Conservation (phyloP, 1,140 invertebrate genomes). For the Drosophila equinoxialis region DNA sequence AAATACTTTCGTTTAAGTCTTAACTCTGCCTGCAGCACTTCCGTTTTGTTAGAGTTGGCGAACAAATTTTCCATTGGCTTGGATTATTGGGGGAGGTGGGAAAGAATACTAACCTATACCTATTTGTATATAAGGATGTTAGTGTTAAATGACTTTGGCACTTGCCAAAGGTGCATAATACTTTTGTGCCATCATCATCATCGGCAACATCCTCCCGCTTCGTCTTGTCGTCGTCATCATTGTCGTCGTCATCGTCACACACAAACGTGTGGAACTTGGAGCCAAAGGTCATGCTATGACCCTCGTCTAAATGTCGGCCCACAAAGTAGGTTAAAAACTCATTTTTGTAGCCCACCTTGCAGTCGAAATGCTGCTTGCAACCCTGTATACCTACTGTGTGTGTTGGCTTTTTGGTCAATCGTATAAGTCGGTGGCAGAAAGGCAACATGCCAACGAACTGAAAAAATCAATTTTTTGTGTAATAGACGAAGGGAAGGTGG, state of each 20-base stretch:
- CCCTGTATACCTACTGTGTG: constrained; percentile 29
- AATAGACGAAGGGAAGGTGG: constrained; percentile 11
- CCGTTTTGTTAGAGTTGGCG: constrained; percentile 36
- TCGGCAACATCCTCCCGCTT: neutral
- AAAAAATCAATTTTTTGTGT: constrained; percentile 71
- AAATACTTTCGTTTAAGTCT: constrained; percentile 29
- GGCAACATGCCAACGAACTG: constrained; percentile 79
- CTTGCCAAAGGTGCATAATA: constrained; percentile 30
- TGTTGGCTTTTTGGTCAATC: constrained; percentile 8
- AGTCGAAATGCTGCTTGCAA: constrained; percentile 38
- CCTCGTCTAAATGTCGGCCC: constrained; percentile 73
- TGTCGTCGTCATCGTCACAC: constrained; percentile 3
- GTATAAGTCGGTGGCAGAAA: constrained; percentile 41
- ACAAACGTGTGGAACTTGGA: constrained; percentile 34
- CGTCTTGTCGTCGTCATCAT: neutral
- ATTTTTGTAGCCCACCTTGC: constrained; percentile 58
- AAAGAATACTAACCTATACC: neutral
- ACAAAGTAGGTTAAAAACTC: constrained; percentile 76
- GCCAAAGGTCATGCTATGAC: constrained; percentile 74
- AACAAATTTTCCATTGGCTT: constrained; percentile 1
- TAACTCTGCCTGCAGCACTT: constrained; percentile 37
- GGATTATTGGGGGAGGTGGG: neutral
- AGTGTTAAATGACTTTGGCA: constrained; percentile 27
- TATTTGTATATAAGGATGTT: constrained; percentile 35
- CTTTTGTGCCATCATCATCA: constrained; percentile 13